These are phyloP conservation scores for Dendroctonus ponderosae DNA, from an alignment of 1,140 invertebrate species.

Conservation along the genomic window DNA sequence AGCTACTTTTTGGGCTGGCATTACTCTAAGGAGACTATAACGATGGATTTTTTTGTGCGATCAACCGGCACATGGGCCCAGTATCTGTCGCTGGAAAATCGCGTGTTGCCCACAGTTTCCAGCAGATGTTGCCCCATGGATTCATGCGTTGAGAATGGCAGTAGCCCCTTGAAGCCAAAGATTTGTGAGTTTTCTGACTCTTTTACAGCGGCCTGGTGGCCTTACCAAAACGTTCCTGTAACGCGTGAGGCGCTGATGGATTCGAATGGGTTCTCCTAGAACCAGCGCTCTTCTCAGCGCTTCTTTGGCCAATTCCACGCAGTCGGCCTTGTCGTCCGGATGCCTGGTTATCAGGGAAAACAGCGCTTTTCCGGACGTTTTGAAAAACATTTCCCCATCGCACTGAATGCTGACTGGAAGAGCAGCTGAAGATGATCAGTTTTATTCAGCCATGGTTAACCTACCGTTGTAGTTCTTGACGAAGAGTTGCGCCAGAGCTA, in stretches of 20 bases:
- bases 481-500: conserved; percentile 47
- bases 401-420: conserved; percentile 62
- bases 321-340: conserved; percentile 59
- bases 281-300: conserved; percentile 68
- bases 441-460: neutral
- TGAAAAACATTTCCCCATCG: conserved; percentile 68
- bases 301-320: conserved; percentile 66
- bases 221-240: conserved; percentile 67
- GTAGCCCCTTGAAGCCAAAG: conserved; percentile 39
- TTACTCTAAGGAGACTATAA: conserved; percentile 56
- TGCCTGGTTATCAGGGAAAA: conserved; percentile 58
- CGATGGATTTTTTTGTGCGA: conserved; percentile 54
- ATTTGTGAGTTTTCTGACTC: neutral
- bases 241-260: conserved; percentile 67
- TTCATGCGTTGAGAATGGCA: conserved; percentile 47
- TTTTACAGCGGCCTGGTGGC: conserved; percentile 2
- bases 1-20: conserved; percentile 28
- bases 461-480: conserved; percentile 46
- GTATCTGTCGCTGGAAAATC: conserved; percentile 46
- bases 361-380: conserved; percentile 64
- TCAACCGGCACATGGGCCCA: conserved; percentile 48
- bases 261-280: conserved; percentile 66
- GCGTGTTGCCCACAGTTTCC: conserved; percentile 44
- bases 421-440: neutral
- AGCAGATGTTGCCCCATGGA: conserved; percentile 47